phyloP scores from a whole-genome alignment of 2,113 vertebrate species.

The Zapus hudsonius region DNA sequence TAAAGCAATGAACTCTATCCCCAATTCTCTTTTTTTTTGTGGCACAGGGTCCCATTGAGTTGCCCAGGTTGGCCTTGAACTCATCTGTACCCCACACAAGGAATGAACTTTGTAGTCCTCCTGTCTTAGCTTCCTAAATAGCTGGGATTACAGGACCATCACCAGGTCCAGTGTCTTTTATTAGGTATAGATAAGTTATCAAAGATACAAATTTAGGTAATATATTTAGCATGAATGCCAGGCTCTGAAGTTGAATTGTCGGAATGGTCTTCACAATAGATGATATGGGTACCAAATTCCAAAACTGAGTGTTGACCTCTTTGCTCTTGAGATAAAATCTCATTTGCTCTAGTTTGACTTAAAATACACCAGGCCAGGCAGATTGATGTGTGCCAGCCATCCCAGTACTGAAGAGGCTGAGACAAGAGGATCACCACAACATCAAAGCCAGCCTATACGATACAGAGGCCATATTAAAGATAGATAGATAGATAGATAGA shows the following conservation, averaged over 20 bases:
- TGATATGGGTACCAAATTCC: neutral
- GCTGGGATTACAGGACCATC: neutral
- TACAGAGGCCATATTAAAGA: neutral
- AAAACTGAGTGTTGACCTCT: neutral
- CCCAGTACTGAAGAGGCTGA: too few species aligned
- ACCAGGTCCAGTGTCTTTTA: neutral
- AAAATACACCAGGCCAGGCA: neutral
- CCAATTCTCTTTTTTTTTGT: neutral
- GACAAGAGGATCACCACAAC: neutral
- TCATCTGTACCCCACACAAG: neutral
- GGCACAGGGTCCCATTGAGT: neutral
- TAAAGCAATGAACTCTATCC: neutral
- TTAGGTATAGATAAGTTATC: too few species aligned
- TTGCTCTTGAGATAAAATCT: neutral
- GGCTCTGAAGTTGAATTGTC: too few species aligned
- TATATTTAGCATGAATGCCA: neutral
- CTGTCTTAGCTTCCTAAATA: neutral
- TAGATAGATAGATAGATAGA: too few species aligned
- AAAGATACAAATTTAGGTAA: too few species aligned
- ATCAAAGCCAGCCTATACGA: neutral
- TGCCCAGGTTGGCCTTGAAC: neutral
- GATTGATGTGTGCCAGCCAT: neutral
- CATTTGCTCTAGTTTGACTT: neutral
- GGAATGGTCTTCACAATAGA: too few species aligned
- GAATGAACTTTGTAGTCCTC: neutral